Evolutionary conservation across 2,888 invertebrate genomes (phyloP), one percentile per base, ranked within the genome.

Genomic region (Agrilus cyanescens): DNA sequence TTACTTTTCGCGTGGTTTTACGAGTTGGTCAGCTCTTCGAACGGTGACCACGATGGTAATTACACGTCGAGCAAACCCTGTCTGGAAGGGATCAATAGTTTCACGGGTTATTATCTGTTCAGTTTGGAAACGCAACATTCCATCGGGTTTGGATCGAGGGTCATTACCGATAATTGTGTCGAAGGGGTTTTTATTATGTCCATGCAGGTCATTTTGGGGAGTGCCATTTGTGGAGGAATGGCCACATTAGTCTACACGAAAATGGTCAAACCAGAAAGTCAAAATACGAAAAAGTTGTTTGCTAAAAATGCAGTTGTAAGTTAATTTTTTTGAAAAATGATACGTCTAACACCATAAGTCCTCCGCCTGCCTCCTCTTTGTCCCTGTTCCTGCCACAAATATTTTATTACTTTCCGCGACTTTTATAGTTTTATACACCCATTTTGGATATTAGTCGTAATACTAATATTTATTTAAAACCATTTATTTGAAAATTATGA

Each of bases 101-200:
- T 80, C 45, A 74, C 77, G 20, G 78, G 78, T 0, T 70, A 79
- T 46, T 75, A 90, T 46, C 75, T 90, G 61, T 88, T 90, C 71
- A 85, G 87, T 33, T 79, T 91, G 46, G 91, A 93, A 64, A 89
- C 88, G 1, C 66, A 76, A 70, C 76, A 78, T 57, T 78, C 88
- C 0, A 86, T 89, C 32, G 91, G 90, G 0, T 91, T 88, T 58
- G 90, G 90, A 1, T 76, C 76, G 13, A 73, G 89, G 45, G 83
- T 76, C 59, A 85, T 86, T 0, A 87, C 81, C 20, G 85, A 86
- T 51, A 81, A 87, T 57, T 93, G 91, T 58, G 84, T 87, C 0
- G 86, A 87, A 63, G 87, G 85, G 0, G 80, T 87, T 38, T 77
- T 87, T 47, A 69, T 89, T 12, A 80, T 91, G 72, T 83, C 86